Conservation (phyloP, 23 tunicate species). For the Trididemnum nubilum region DNA sequence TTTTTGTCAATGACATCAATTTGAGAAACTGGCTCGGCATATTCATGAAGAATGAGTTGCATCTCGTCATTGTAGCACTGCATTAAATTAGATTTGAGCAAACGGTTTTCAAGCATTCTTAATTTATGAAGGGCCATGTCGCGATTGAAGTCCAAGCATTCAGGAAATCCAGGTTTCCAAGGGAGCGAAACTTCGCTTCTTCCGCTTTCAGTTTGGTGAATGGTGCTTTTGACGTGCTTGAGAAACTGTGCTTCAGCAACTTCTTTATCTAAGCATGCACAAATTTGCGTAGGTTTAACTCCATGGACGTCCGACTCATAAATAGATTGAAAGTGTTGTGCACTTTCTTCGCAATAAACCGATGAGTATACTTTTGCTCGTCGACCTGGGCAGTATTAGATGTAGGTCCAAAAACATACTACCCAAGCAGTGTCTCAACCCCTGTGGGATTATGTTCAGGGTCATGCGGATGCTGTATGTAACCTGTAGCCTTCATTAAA, state of each 20-base stretch:
- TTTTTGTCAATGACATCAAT: neutral
- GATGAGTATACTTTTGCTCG: no score
- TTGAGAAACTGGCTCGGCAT: neutral
- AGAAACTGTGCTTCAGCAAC: neutral
- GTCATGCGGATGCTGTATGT: neutral
- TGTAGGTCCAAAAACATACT: neutral
- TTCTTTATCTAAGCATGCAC: neutral
- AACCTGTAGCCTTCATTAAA: neutral
- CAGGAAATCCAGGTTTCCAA: neutral
- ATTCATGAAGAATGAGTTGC: neutral
- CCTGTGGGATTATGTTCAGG: neutral
- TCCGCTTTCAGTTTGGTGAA: neutral
- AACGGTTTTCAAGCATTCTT: neutral
- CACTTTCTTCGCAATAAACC: no score
- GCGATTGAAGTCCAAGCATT: neutral
- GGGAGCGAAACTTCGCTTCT: neutral
- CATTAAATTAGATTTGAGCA: neutral
- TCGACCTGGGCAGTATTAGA: no score
- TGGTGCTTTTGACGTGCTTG: conserved; percentile 1
- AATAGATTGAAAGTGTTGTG: neutral
- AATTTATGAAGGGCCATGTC: neutral
- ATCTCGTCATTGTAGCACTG: neutral
- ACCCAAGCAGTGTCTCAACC: neutral
- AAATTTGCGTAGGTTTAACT: conserved; percentile 2
- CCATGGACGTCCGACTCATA: neutral